A percentile compares a stretch with the other conserved stretches of the same genome.
phyloP scores from a whole-genome alignment of 2,797 vertebrate genomes.

The Crypturellus tataupa region DNA sequence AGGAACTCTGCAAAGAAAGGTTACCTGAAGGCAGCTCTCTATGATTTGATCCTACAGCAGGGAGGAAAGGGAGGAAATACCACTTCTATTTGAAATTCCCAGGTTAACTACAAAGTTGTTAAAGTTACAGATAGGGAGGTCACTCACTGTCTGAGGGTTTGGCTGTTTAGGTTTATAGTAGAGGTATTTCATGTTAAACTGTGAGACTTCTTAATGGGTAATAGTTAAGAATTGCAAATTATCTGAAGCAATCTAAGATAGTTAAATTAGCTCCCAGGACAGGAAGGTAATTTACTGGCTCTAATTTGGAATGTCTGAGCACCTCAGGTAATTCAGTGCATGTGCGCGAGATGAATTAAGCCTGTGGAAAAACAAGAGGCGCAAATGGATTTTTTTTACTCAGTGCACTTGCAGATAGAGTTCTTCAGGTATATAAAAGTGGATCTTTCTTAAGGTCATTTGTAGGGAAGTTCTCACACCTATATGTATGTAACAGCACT shows the following conservation, averaged over 20 bases:
- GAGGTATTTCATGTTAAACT: constrained; percentile 21
- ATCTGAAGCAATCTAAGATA: constrained; percentile 32
- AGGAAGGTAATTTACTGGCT: constrained; percentile 44
- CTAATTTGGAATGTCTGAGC: constrained; percentile 39
- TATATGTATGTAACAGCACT: not conserved
- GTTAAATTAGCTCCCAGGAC: constrained; percentile 51
- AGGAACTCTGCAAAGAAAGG: not conserved
- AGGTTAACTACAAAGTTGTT: not conserved
- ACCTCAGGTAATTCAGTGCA: constrained; percentile 38
- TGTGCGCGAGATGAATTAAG: not conserved
- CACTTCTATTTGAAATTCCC: not conserved
- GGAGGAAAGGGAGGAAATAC: not conserved
- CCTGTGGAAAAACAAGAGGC: constrained; percentile 9
- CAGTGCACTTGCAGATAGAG: not conserved
- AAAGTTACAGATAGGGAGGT: constrained; percentile 1
- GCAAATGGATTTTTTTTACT: not conserved
- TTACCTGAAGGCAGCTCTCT: not conserved
- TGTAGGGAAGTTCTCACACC: not conserved
- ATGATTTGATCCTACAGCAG: not conserved
- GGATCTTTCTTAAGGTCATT: not conserved
- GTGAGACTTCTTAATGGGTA: constrained; percentile 48
- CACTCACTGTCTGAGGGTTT: not conserved
- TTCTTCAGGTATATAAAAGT: not conserved
- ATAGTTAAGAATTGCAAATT: constrained; percentile 54
- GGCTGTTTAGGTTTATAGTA: constrained; percentile 31